Evolutionary conservation across 2,888 invertebrate genomes (phyloP).

Genomic region (Noctuana brunneofusca): DNA sequence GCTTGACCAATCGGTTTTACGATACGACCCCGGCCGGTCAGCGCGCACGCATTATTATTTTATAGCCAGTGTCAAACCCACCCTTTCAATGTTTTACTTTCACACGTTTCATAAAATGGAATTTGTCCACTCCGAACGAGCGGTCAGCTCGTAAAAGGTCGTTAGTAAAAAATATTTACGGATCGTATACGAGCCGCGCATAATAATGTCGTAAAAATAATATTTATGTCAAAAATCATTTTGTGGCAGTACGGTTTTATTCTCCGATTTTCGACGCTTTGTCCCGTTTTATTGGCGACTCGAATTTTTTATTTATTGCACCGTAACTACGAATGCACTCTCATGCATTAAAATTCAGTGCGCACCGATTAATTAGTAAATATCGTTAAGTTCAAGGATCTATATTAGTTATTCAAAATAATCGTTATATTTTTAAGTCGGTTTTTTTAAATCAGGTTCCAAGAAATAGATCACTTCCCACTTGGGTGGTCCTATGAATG

Average conservation of each 20-base stretch:
- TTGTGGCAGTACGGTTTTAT: constrained; percentile 39
- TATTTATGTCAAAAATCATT: constrained; percentile 59
- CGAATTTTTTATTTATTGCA: constrained; percentile 43
- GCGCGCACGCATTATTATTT: constrained; percentile 56
- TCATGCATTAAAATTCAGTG: constrained; percentile 6
- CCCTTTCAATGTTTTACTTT: constrained; percentile 73
- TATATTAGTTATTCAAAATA: constrained; percentile 46
- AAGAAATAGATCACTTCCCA: constrained; percentile 21
- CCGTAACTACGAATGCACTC: constrained; percentile 17
- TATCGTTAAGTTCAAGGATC: constrained; percentile 24
- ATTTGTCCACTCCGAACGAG: constrained; percentile 61
- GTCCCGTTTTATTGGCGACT: constrained; percentile 46
- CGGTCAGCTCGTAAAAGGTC: constrained; percentile 69
- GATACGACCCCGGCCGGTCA: constrained; percentile 62
- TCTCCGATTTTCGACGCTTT: constrained; percentile 30
- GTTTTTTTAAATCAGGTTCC: constrained; percentile 12
- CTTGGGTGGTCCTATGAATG: constrained; percentile 61
- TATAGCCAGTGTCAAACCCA: constrained; percentile 55
- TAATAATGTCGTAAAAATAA: constrained; percentile 77
- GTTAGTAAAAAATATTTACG: constrained; percentile 57
- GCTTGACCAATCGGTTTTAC: constrained; percentile 78
- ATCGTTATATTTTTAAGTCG: constrained; percentile 14
- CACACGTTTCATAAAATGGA: constrained; percentile 75
- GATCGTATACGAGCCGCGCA: constrained; percentile 46
- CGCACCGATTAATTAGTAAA: constrained; percentile 11